Conservation (phyloP, 2,113 vertebrate genomes). For the Toxotes jaculatrix region DNA sequence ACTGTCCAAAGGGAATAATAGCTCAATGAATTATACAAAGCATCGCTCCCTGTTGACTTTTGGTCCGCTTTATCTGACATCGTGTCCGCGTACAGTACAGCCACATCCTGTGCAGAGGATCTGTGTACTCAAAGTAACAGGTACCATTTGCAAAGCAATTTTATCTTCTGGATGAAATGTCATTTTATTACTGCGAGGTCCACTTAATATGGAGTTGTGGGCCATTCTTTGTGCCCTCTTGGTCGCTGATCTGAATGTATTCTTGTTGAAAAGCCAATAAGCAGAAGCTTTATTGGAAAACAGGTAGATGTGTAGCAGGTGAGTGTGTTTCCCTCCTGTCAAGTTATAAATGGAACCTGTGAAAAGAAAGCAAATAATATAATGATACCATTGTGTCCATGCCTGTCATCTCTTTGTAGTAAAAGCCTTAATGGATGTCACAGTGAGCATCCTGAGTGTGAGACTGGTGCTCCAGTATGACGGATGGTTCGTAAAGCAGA, state of each 20-base stretch:
- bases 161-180: slow-evolving; percentile 9
- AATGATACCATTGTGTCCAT: not conserved
- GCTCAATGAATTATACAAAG: slow-evolving; percentile 15
- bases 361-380: slow-evolving; percentile 14
- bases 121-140: slow-evolving; percentile 5
- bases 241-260: slow-evolving; percentile 2
- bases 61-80: not conserved
- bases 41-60: slow-evolving; percentile 2
- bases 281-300: not conserved
- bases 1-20: slow-evolving; percentile 1
- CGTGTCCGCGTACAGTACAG: not conserved
- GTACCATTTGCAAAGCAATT: not conserved
- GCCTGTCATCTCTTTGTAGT: not conserved
- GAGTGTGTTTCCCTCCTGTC: not conserved
- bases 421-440: slow-evolving; percentile 40
- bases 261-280: not conserved
- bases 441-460: slow-evolving; percentile 47
- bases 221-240: not conserved
- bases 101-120: not conserved
- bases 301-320: not conserved
- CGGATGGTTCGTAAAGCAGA: slow-evolving; percentile 86
- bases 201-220: not conserved
- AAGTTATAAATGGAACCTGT: not conserved
- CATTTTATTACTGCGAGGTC: not conserved
- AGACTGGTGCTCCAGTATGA: slow-evolving; percentile 84